Evolutionary conservation across 2,888 invertebrate genomes (phyloP).

Genomic region (Danaus chrysippus): DNA sequence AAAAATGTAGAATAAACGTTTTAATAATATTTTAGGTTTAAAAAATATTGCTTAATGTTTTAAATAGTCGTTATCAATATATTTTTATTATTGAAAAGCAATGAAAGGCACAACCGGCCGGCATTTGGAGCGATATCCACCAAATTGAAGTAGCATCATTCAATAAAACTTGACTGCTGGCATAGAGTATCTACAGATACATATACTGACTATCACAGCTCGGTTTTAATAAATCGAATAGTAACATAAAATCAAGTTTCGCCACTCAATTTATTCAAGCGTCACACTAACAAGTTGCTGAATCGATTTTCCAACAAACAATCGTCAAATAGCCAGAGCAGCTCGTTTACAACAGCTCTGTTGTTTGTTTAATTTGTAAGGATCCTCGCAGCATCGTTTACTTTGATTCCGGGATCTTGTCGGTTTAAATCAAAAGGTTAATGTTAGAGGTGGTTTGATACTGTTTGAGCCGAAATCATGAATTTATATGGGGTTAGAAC

Average conservation of each 20-base stretch:
- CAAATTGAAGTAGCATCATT: background rate
- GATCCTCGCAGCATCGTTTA: slow-evolving; percentile 12
- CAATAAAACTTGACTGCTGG: slow-evolving; percentile 9
- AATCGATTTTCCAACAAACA: slow-evolving; percentile 32
- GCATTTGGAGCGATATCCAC: background rate
- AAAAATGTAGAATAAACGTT: too few relatives aligned
- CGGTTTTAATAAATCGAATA: slow-evolving; percentile 32
- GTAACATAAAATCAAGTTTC: slow-evolving; percentile 25
- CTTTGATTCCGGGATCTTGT: slow-evolving; percentile 2
- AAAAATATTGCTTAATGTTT: background rate
- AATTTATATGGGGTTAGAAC: background rate
- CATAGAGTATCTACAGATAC: slow-evolving; percentile 10
- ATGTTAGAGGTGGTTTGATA: background rate
- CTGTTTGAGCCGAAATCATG: background rate
- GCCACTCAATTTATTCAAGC: slow-evolving; percentile 24
- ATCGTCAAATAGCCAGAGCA: slow-evolving; percentile 14
- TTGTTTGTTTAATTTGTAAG: slow-evolving; percentile 17
- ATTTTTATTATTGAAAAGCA: background rate
- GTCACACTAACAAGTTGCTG: slow-evolving; percentile 30
- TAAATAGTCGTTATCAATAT: background rate
- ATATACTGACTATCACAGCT: slow-evolving; percentile 19
- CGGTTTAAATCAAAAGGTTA: slow-evolving; percentile 21
- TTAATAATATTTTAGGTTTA: background rate
- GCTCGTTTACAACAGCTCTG: slow-evolving; percentile 20
- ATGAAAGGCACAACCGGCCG: background rate